A percentile compares a stretch with the other conserved stretches of the same genome.
These are phyloP conservation scores for Quadriops clusia DNA, from an alignment of 2,888 invertebrate species.

Conservation along the genomic window DNA sequence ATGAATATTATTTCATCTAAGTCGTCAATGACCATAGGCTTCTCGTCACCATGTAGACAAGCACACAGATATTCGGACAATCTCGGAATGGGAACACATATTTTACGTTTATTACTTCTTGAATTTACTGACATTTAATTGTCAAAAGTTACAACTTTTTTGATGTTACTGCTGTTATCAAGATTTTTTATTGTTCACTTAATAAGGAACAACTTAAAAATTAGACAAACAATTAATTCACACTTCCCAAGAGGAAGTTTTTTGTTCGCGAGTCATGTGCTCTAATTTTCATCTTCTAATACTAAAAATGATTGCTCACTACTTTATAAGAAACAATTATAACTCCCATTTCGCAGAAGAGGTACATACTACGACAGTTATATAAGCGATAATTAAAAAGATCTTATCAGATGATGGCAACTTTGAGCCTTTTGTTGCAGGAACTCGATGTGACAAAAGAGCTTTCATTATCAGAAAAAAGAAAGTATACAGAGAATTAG, in stretches of 20 bases:
- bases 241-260: too few relatives aligned
- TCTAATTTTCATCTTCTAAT: too few relatives aligned
- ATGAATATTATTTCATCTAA: too few relatives aligned
- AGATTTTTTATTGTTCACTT: too few relatives aligned
- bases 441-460: not conserved
- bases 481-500: not conserved
- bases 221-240: too few relatives aligned
- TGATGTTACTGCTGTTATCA: too few relatives aligned
- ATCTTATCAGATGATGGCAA: conserved; percentile 2
- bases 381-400: not conserved
- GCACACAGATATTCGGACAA: conserved; percentile 21
- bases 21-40: conserved; percentile 1
- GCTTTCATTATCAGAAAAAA: not conserved
- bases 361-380: not conserved
- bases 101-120: too few relatives aligned
- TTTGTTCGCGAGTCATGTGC: too few relatives aligned
- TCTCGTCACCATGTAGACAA: conserved; percentile 18
- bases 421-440: not conserved
- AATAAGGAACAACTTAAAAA: too few relatives aligned
- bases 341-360: not conserved
- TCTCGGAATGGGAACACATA: conserved; percentile 20
- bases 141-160: too few relatives aligned
- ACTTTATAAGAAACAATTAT: not conserved
- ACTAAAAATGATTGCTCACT: too few relatives aligned
- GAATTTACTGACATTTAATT: too few relatives aligned